These are phyloP conservation scores for Phalacrocorax aristotelis DNA, from an alignment of 2,113 vertebrate genomes.

Conservation along the genomic window DNA sequence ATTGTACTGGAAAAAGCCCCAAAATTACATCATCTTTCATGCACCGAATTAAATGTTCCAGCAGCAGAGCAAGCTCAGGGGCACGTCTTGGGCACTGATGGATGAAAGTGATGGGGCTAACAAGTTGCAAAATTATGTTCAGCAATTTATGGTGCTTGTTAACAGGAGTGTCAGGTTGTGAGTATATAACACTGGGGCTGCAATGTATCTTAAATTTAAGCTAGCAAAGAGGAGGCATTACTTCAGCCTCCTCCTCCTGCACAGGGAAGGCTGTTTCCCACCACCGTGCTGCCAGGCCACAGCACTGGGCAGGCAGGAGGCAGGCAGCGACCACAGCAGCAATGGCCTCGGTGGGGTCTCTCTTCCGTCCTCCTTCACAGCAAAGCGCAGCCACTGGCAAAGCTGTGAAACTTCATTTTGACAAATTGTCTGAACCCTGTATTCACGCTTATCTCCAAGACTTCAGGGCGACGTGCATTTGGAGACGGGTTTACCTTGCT, in stretches of 20 bases:
- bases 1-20: slow-evolving; percentile 25
- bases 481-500: neutral
- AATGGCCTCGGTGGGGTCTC: neutral
- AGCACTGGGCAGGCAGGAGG: neutral
- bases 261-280: neutral
- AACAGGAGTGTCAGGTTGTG: neutral
- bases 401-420: neutral
- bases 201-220: neutral
- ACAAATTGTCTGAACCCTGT: neutral
- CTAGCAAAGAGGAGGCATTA: neutral
- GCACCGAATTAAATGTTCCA: slow-evolving; percentile 1
- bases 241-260: neutral
- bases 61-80: neutral
- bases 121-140: neutral
- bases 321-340: neutral
- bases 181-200: neutral
- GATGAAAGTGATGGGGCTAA: neutral
- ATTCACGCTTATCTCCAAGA: neutral
- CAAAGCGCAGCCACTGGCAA: rapidly evolving
- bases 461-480: rapidly evolving
- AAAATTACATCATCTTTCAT: neutral
- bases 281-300: rapidly evolving
- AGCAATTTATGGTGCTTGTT: neutral
- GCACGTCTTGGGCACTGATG: rapidly evolving
- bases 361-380: neutral